These are phyloP conservation scores for Philhelius pedissequus DNA, from an alignment of 2,888 invertebrate genomes.

Conservation along the genomic window DNA sequence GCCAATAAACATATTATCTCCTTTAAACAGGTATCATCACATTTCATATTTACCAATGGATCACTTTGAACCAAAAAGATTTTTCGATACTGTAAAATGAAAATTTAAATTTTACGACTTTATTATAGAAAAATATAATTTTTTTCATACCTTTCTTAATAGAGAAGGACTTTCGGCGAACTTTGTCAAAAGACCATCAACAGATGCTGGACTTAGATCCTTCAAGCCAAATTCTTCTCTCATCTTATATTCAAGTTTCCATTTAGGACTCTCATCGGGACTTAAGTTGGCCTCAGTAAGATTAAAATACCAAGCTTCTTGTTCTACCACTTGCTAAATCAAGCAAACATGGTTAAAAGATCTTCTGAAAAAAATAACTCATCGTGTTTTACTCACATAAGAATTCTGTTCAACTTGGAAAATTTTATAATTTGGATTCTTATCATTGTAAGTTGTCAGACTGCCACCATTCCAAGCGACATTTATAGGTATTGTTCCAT, in stretches of 20 bases:
- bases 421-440: slow-evolving; percentile 90
- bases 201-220: slow-evolving; percentile 83
- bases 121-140: not conserved
- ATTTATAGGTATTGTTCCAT: slow-evolving; percentile 80
- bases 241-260: slow-evolving; percentile 89
- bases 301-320: slow-evolving; percentile 87
- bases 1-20: slow-evolving; percentile 72
- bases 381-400: slow-evolving; percentile 81
- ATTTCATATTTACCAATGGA: slow-evolving; percentile 71
- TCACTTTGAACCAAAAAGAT: slow-evolving; percentile 73
- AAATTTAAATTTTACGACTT: not conserved
- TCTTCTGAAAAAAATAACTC: not conserved
- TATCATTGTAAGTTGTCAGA: slow-evolving; percentile 85
- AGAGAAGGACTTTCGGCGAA: slow-evolving; percentile 79
- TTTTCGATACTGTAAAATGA: slow-evolving; percentile 71
- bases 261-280: slow-evolving; percentile 82
- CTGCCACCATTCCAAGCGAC: slow-evolving; percentile 92
- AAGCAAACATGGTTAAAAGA: slow-evolving; percentile 40
- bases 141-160: slow-evolving; percentile 71
- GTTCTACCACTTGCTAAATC: slow-evolving; percentile 84
- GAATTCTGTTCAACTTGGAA: slow-evolving; percentile 83
- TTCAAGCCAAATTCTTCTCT: slow-evolving; percentile 83
- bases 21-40: slow-evolving; percentile 72
- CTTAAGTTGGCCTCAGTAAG: slow-evolving; percentile 85
- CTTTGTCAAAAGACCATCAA: slow-evolving; percentile 82